Evolutionary conservation across 2,888 invertebrate genomes (phyloP).

Genomic region (Dyspetes luteomarginatus): DNA sequence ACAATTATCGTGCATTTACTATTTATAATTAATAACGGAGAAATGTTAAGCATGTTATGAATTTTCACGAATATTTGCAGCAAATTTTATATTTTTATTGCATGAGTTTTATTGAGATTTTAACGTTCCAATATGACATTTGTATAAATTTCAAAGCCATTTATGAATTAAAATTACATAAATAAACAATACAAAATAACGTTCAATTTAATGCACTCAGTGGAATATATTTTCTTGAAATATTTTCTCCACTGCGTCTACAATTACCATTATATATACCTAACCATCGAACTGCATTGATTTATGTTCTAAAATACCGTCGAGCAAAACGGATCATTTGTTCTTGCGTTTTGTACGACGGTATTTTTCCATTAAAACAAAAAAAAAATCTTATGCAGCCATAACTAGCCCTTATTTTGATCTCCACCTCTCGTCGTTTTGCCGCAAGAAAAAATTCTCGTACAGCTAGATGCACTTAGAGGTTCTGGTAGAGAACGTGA

Average conservation of each 20-base stretch:
- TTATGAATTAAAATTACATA: too few relatives aligned
- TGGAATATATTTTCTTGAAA: too few relatives aligned
- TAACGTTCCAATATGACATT: too few relatives aligned
- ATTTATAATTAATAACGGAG: not conserved
- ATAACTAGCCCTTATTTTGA: conserved; percentile 7
- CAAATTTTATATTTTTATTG: too few relatives aligned
- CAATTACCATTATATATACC: too few relatives aligned
- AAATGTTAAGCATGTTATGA: not conserved
- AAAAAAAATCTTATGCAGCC: conserved; percentile 6
- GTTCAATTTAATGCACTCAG: too few relatives aligned
- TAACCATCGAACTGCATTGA: too few relatives aligned
- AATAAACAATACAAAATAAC: too few relatives aligned
- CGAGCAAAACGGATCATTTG: not conserved
- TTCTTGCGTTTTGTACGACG: not conserved
- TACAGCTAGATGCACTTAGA: conserved; percentile 39
- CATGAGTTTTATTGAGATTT: too few relatives aligned
- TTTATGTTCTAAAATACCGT: not conserved
- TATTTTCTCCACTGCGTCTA: too few relatives aligned
- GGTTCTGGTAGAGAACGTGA: conserved; percentile 33
- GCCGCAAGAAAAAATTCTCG: conserved; percentile 26
- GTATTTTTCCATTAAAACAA: too few relatives aligned
- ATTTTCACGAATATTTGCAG: not conserved
- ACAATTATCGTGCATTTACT: not conserved
- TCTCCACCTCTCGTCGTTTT: not conserved
- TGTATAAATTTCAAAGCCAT: too few relatives aligned